A percentile compares a stretch with the other conserved stretches of the same genome.
Evolutionary conservation across 2,797 vertebrate genomes (phyloP).

Genomic region (Allobates femoralis): DNA sequence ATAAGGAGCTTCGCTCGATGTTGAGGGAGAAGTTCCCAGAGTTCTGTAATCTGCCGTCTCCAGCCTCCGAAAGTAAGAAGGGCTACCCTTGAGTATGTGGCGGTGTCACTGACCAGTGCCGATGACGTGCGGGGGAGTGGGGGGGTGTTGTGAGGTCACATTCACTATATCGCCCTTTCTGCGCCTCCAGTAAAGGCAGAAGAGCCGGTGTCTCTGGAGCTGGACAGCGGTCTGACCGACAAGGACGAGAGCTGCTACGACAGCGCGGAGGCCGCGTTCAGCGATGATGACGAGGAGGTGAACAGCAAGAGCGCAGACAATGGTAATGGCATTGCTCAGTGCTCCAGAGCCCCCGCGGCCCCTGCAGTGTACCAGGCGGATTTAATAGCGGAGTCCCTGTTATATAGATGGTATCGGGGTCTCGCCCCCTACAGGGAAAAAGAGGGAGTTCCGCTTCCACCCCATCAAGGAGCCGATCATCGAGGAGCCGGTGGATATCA

Average conservation of each 20-base stretch:
- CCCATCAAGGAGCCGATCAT: constrained; percentile 91
- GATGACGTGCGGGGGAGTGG: no score
- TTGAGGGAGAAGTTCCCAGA: constrained; percentile 94
- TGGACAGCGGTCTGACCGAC: constrained; percentile 93
- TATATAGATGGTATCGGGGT: no score
- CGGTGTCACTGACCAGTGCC: neutral
- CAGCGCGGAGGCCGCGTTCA: constrained; percentile 91
- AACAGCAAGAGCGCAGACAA: constrained; percentile 83
- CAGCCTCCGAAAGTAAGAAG: constrained; percentile 88
- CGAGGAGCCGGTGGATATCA: constrained; percentile 94
- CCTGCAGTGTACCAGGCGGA: no score
- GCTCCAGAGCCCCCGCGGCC: no score
- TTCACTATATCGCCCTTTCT: neutral
- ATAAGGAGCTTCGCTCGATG: constrained; percentile 94
- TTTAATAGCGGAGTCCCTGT: no score
- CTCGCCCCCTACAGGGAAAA: constrained; percentile 80
- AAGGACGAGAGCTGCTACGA: constrained; percentile 96
- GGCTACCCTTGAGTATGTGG: constrained; percentile 56
- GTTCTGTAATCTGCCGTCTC: constrained; percentile 93
- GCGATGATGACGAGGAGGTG: constrained; percentile 93
- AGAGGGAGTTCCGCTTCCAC: constrained; percentile 93
- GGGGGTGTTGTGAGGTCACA: no score
- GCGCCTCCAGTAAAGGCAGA: constrained; percentile 86
- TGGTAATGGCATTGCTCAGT: neutral
- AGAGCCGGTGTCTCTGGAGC: constrained; percentile 87